Percentiles rank a stretch among this genome's conserved stretches.
These are phyloP conservation scores for Scolopax rusticola DNA, from an alignment of 2,797 vertebrate genomes.

Conservation along the genomic window DNA sequence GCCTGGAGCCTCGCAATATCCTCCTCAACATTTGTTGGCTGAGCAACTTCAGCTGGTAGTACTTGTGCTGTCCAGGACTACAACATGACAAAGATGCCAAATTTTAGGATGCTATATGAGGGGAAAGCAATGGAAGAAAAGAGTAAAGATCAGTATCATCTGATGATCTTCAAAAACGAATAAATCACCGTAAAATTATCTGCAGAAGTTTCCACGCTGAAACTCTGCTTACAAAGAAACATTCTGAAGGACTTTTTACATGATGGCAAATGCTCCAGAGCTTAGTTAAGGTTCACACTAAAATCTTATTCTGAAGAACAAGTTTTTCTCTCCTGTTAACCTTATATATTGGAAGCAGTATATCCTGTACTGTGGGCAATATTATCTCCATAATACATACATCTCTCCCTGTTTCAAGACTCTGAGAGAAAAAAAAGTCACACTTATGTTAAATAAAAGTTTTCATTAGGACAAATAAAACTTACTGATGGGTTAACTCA, in stretches of 20 bases:
- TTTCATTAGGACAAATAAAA: conserved; percentile 20
- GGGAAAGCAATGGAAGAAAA: conserved; percentile 1
- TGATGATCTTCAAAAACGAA: conserved; percentile 44
- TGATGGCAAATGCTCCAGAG: neutral
- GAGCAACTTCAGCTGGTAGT: neutral
- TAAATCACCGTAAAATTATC: conserved; percentile 62
- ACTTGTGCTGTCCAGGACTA: conserved; percentile 7
- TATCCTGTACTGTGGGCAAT: neutral
- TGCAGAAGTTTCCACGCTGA: neutral
- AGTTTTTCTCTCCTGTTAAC: neutral
- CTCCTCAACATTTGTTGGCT: neutral
- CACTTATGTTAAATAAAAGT: neutral
- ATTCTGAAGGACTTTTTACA: neutral
- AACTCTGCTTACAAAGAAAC: conserved; percentile 12
- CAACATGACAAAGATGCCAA: neutral
- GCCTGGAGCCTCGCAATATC: neutral
- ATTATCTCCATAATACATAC: neutral
- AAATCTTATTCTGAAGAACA: neutral
- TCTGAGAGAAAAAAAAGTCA: neutral
- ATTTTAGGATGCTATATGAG: conserved; percentile 2
- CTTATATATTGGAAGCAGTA: neutral
- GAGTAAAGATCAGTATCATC: conserved; percentile 24
- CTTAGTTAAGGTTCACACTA: neutral
- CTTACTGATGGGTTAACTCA: neutral
- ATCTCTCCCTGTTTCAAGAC: neutral